Evolutionary conservation across 2,888 invertebrate genomes (phyloP), one percentile per base, ranked within the genome.

Genomic region (Macrosoma leucophasiata): DNA sequence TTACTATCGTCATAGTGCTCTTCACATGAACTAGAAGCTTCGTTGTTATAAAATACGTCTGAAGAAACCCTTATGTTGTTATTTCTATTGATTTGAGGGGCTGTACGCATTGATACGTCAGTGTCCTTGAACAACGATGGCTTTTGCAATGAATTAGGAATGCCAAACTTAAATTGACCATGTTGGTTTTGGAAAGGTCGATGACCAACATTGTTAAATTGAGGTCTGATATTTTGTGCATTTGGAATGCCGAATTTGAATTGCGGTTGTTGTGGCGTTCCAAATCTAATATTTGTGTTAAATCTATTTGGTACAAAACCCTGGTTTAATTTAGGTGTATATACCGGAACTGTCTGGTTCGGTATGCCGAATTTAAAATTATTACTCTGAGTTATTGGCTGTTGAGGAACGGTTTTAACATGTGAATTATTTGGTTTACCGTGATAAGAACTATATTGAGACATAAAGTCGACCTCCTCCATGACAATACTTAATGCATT

Each of bases 381-480:
- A 12, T 12, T 23, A 23, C 13, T 23, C 9, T 12, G 13, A 12
- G 23, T 8, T 13, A 23, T 23, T 23, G 13, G 8, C n/a, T n/a
- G 13, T 23, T 23, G 13, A 13, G 13, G 3, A 8, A 2, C 5
- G 23, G 23, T 13, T 23, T 26, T 15, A 15, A 15, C 10, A 3
- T 8, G 3, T 26, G 26, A 11, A 10, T 26, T 15, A 3, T 26
- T 4, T 15, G 9, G 9, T 8, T 25, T 11, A 25, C 11, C 12
- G 9, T 22, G 12, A 13, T 25, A 13, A 13, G 25, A 9, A 3
- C 13, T 8, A 9, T 25, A 25, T n/a, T 25, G 25, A 13, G 13
- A 13, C 13, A 13, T 25, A 25, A 25, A 25, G 2, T 14, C 13
- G n/a, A 25, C 25, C 8, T 25, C 25, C 13, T 25, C 25, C n/a